Evolutionary conservation across 2,888 invertebrate genomes (phyloP), one percentile per base, ranked within the genome.

Genomic region (Euproctis similis): DNA sequence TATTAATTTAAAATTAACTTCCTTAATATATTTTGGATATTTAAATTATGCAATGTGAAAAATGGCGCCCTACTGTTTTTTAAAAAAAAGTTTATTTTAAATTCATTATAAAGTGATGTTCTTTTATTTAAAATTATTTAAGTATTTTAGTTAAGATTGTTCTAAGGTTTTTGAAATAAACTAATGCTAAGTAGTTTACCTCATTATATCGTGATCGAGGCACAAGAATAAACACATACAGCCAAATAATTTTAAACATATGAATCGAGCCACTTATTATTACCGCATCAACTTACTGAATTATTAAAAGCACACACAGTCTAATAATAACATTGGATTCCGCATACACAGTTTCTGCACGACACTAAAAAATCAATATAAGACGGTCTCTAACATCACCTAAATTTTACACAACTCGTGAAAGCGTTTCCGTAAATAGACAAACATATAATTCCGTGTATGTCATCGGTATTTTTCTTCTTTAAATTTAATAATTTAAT

Each of bases 291-390:
- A 42, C 52, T 50, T 44, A 52, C 54, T 42, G 34, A 42, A 46
- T 48, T 34, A 41, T 35, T 42, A 41, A 41, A 38, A 41, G 26
- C 57, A 65, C 56, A 55, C 59, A 60, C 60, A 57, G 49, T 57
- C 54, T 66, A 67, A 61, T 67, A 72, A 73, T 67, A 75, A 69
- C 70, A 75, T 70, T 57, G 46, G 43, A 59, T 56, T 67, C 77
- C 73, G 74, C 75, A 76, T 68, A 53, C 55, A 60, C 50, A 53
- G 59, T 67, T 53, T 47, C 42, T 55, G 58, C 53, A 76, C 71
- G 78, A 77, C 76, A 75, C 63, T 33, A 42, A 54, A 81, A 82
- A 82, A 82, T 82, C 81, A 66, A 82, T 82, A 82, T 55, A 45
- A 34, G 32, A 14, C 46, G 42, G 32, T 31, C 40, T 36, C n/a